Base-by-base conservation (phyloP, 2,797 vertebrate species). In the Falco naumanni region DNA sequence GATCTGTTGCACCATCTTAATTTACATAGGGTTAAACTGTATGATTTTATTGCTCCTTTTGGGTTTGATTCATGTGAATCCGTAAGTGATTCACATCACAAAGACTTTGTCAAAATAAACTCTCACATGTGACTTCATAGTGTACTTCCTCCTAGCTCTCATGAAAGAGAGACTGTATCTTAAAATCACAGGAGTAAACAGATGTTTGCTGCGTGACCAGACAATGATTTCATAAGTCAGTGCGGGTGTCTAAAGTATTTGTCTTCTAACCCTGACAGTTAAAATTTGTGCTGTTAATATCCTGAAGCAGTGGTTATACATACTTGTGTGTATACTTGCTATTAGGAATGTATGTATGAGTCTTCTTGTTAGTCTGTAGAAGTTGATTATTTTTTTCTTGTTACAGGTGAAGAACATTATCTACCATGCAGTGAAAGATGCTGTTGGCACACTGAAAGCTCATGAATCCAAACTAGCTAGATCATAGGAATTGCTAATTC, bases 321-420 rank as follows among this genome's bases (percentile, higher is more conserved):
- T 63, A 54, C 39, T 70, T 31, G 28, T 51, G 51, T 50, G 51
- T 50, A 19, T 43, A 13, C 28, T 78, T 84, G n/a, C 48, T 63
- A 4, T 47, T 72, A 72, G 0, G 6, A 59, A 70, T 85, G 25
- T 87, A 14, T 50, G 12, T 25, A 39, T 69, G 47, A 31, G 20
- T 85, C 45, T 83, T 31, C 29, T 50, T 43, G 29, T 78, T 71
- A 77, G 22, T 68, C 45, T 83, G 45, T 57, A 89, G 84, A 92
- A 63, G 63, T 1, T 93, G 70, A 94, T 66, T 87, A 33, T 31
- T 66, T 76, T 60, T 82, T 81, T 85, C 53, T 71, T 72, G n/a
- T 96, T 95, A 56, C 98, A 99, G 99, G 99, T 99, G 98, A 99
- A 99, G 98, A 99, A 99, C 97, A 99, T 99, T 98, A 99, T 99